Percentiles rank a stretch among this genome's conserved stretches.
Evolutionary conservation across 2,113 vertebrate species (phyloP).

Genomic region (Picathartes gymnocephalus): DNA sequence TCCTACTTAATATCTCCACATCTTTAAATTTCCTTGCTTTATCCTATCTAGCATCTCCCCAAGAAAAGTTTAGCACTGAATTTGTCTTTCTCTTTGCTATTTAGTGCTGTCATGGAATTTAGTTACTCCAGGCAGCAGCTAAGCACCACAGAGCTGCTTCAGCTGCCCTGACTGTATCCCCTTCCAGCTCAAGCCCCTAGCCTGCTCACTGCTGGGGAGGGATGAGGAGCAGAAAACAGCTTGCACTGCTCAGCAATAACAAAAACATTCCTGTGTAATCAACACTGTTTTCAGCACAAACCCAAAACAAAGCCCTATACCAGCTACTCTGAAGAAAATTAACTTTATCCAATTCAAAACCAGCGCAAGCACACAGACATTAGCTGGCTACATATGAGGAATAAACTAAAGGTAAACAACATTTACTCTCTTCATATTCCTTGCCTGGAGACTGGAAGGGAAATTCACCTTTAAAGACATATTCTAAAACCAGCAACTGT

Average conservation of each 20-base stretch:
- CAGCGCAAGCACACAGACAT: not conserved
- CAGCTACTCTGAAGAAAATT: not conserved
- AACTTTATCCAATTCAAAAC: not conserved
- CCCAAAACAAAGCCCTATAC: not conserved
- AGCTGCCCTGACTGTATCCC: not conserved
- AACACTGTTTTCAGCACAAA: not conserved
- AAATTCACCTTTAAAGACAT: not conserved
- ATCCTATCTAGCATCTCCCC: accelerated
- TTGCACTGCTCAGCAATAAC: not conserved
- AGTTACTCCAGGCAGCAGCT: not conserved
- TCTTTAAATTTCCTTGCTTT: not conserved
- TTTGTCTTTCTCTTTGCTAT: not conserved
- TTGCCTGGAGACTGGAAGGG: not conserved
- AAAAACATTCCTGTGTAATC: not conserved
- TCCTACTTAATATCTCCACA: not conserved
- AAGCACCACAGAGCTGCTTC: not conserved
- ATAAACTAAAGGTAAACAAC: not conserved
- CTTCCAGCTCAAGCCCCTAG: not conserved
- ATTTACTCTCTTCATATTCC: not conserved
- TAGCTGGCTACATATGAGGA: not conserved
- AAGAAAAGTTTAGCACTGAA: not conserved
- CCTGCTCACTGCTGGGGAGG: accelerated
- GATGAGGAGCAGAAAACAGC: not conserved
- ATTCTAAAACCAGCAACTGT: not conserved
- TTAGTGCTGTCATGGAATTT: not conserved